Evolutionary conservation across 2,797 vertebrate genomes (phyloP).

Genomic region (Eulemur albifrons): DNA sequence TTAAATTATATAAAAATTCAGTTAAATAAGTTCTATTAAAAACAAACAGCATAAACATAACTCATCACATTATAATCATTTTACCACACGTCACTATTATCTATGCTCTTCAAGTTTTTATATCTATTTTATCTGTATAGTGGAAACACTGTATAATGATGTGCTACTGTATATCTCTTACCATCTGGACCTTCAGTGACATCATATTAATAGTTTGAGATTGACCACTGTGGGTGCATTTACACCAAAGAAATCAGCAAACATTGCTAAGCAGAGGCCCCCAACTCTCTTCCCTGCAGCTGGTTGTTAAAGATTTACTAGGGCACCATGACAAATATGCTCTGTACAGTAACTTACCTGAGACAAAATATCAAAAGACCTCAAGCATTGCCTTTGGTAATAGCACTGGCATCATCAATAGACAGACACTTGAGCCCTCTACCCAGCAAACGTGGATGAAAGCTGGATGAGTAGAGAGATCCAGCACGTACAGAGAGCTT

Average conservation of each 20-base stretch:
- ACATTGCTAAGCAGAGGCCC: neutral
- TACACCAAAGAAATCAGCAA: neutral
- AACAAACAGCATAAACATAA: neutral
- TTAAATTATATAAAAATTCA: neutral
- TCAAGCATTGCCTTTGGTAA: neutral
- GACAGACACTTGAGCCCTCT: neutral
- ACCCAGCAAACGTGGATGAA: neutral
- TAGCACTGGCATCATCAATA: neutral
- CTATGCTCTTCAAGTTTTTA: neutral
- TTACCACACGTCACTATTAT: neutral
- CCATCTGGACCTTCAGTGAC: neutral
- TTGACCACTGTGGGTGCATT: neutral
- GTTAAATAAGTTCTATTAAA: neutral
- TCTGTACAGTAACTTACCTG: neutral
- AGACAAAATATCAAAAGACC: neutral
- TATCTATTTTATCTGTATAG: neutral
- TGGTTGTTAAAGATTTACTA: neutral
- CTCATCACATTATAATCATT: neutral
- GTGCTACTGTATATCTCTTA: neutral
- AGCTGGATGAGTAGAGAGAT: neutral
- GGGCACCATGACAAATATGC: neutral
- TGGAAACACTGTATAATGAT: neutral
- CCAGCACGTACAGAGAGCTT: neutral
- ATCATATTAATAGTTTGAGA: neutral
- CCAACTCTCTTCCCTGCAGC: neutral